Base-by-base conservation (phyloP, 2,888 invertebrate species). In the Meliscaeva auricollis region DNA sequence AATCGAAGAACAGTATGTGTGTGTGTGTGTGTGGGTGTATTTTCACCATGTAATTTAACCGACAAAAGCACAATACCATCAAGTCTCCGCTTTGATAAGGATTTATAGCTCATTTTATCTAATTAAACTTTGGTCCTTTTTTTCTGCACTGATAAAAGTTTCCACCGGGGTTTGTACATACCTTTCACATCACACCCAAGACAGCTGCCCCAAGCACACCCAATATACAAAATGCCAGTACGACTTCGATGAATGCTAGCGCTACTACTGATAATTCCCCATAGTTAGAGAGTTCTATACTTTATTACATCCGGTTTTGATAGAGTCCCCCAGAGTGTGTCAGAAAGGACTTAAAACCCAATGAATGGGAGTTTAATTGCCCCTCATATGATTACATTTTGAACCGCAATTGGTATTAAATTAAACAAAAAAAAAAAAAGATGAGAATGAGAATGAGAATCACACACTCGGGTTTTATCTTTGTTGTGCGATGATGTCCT, bases 71-170 rank as follows among this genome's bases (percentile, higher is more conserved):
- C 84, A 84, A 79, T 84, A 84, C 80, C 75, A 80, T 72, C 75
- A 70, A 80, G 75, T 60, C 75, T 50, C 35, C 46, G 68, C 72
- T 80, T 80, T 84, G 84, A 80, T 80, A 84, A 84, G 84, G 75
- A 84, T 84, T 84, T 84, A 84, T 80, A 80, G 80, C 80, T 84
- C 80, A 84, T 80, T 84, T 84, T 80, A 80, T 80, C 80, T 84
- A 84, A 84, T 84, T 84, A 80, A 84, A 84, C 64, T 75, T 68
- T 75, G 75, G 84, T 75, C 80, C 80, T 80, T 75, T 74, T 84
- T 78, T 84, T 64, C n/a, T 22, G 50, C 46, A 52, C 66, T 70
- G 17, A 64, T 66, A 50, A 66, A 72, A 72, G 44, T 80, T 80
- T 75, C 64, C 62, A 58, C 35, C 30, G 70, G 38, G 30, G 22